Conservation (phyloP, 2,888 invertebrate genomes). For the Arenicola marina region DNA sequence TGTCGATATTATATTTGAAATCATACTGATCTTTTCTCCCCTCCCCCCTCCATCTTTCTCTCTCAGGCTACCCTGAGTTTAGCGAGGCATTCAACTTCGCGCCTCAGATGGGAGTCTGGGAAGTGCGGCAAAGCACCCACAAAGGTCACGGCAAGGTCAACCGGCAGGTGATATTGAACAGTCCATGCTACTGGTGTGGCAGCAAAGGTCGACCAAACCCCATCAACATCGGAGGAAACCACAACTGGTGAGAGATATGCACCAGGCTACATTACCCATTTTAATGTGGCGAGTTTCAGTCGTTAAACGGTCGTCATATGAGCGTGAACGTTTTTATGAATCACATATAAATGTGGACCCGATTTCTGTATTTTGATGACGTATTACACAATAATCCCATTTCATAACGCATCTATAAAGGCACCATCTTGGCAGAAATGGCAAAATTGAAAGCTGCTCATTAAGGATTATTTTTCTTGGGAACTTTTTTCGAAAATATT, state of each 20-base stretch:
- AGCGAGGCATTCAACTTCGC: conserved; percentile 53
- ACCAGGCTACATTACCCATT: neutral
- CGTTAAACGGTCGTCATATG: neutral
- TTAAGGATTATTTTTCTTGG: too few species aligned
- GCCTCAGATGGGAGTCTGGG: conserved; percentile 57
- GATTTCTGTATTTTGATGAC: neutral
- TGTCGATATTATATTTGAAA: too few species aligned
- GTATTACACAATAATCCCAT: too few species aligned
- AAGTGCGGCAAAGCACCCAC: conserved; percentile 38
- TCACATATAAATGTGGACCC: neutral
- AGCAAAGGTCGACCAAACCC: conserved; percentile 30
- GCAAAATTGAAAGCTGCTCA: too few species aligned
- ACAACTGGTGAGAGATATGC: conserved; percentile 52
- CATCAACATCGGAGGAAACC: conserved; percentile 49
- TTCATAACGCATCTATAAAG: too few species aligned
- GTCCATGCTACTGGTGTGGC: conserved; percentile 52
- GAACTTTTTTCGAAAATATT: too few species aligned
- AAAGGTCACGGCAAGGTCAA: conserved; percentile 42
- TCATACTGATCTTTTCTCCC: too few species aligned
- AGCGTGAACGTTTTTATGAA: neutral
- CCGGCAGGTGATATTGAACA: conserved; percentile 50
- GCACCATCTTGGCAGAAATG: too few species aligned
- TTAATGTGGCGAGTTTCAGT: neutral
- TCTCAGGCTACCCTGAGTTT: conserved; percentile 39
- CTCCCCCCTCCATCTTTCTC: too few species aligned